Conservation (phyloP, 37 sponge, comb jelly and placozoan species). For the Ephydatia muelleri region DNA sequence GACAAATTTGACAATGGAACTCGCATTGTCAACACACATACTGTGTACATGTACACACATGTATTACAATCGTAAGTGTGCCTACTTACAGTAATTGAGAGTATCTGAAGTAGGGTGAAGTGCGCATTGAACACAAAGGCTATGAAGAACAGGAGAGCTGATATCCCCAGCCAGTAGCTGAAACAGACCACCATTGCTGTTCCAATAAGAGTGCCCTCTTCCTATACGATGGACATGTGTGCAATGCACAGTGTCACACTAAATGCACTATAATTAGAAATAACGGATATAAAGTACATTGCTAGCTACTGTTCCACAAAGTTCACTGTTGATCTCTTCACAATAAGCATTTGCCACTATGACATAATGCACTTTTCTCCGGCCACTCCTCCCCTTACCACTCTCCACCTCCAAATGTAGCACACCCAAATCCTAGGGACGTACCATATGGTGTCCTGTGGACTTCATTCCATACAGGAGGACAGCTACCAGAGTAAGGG, state of each 20-base stretch:
- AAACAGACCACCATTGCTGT: slow-evolving; percentile 86
- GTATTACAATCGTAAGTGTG: too few relatives aligned
- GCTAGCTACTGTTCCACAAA: too few relatives aligned
- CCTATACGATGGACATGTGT: slow-evolving; percentile 15
- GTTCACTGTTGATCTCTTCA: too few relatives aligned
- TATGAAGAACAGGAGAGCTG: slow-evolving; percentile 63
- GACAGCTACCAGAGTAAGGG: slow-evolving; percentile 84
- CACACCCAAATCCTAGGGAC: too few relatives aligned
- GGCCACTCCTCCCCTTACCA: too few relatives aligned
- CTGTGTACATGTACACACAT: background rate
- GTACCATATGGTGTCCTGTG: slow-evolving; percentile 74
- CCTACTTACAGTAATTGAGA: slow-evolving; percentile 67
- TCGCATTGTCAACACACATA: background rate
- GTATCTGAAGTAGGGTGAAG: slow-evolving; percentile 64
- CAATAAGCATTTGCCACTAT: too few relatives aligned
- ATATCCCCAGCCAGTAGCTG: slow-evolving; percentile 80
- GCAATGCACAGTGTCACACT: too few relatives aligned
- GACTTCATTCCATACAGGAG: slow-evolving; percentile 89
- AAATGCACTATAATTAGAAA: too few relatives aligned
- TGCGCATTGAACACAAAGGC: slow-evolving; percentile 74
- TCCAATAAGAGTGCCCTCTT: slow-evolving; percentile 92
- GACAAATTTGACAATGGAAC: too few relatives aligned
- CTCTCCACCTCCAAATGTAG: background rate
- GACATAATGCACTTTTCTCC: too few relatives aligned
- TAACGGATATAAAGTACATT: too few relatives aligned